phyloP scores from a whole-genome alignment of 1,140 invertebrate species.

The Chironomus tepperi region DNA sequence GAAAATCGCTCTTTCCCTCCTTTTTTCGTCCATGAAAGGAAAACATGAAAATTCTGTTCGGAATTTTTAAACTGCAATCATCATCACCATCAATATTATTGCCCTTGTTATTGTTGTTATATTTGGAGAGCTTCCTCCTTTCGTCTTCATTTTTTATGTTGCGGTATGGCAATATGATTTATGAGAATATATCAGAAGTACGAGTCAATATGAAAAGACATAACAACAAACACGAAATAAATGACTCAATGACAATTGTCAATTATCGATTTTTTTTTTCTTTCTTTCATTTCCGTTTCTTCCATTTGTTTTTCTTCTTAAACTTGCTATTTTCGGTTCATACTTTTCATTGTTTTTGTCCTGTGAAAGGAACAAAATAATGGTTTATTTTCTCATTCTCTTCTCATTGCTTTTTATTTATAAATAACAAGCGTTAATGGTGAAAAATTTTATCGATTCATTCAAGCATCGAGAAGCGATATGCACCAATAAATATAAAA shows the following conservation, averaged over 20 bases:
- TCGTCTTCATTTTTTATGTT: not conserved
- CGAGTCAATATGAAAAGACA: not conserved
- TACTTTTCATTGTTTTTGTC: not conserved
- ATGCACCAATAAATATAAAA: conserved; percentile 14
- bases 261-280: conserved; percentile 2
- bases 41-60: too few relatives aligned
- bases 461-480: not conserved
- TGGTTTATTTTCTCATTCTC: too few relatives aligned
- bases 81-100: not conserved
- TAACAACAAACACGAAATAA: not conserved
- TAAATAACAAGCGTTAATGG: conserved; percentile 13
- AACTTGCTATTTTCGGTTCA: not conserved
- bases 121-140: not conserved
- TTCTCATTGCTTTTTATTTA: not conserved
- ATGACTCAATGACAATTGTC: conserved; percentile 6
- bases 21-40: too few relatives aligned
- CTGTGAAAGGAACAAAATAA: not conserved
- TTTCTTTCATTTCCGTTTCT: not conserved
- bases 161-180: not conserved
- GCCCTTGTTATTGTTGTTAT: not conserved
- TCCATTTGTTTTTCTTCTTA: not conserved
- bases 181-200: not conserved
- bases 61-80: not conserved
- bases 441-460: not conserved
- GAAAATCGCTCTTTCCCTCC: too few relatives aligned